A percentile compares a stretch with the other conserved stretches of the same genome.
Evolutionary conservation across 1,140 invertebrate genomes (phyloP).

Genomic region (Marisa cornuarietis): DNA sequence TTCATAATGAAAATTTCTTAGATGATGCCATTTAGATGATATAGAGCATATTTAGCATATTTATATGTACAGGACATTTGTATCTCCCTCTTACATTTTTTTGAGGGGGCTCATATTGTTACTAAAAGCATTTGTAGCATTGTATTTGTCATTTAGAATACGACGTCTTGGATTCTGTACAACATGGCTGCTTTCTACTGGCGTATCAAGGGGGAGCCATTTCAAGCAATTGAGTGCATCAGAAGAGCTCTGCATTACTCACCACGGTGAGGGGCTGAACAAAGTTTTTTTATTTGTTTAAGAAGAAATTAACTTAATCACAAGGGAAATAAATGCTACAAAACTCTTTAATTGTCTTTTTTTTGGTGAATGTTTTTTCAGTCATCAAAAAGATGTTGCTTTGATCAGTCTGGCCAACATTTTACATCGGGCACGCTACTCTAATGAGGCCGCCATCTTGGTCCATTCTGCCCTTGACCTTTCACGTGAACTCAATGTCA

Average conservation of each 20-base stretch:
- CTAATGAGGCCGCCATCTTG: conserved; percentile 82
- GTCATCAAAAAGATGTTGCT: conserved; percentile 81
- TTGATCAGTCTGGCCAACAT: conserved; percentile 84
- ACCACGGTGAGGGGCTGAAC: conserved; percentile 72
- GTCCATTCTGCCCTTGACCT: conserved; percentile 83
- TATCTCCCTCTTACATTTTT: too few species aligned
- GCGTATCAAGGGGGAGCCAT: conserved; percentile 81
- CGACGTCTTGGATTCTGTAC: conserved; percentile 84
- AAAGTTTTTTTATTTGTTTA: too few species aligned
- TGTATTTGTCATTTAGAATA: conserved; percentile 69
- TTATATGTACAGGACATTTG: too few species aligned
- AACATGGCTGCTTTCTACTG: conserved; percentile 87
- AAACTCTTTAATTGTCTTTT: neutral
- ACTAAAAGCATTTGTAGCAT: neutral
- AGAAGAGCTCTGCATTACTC: conserved; percentile 81
- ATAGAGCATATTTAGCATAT: too few species aligned
- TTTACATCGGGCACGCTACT: conserved; percentile 77
- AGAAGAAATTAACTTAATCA: too few species aligned
- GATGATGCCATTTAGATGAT: too few species aligned
- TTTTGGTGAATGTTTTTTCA: conserved; percentile 62
- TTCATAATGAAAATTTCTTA: too few species aligned
- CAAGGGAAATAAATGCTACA: conserved; percentile 1
- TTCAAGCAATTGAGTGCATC: conserved; percentile 83
- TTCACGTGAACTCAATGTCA: conserved; percentile 75
- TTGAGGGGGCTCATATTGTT: neutral